Percentiles rank a stretch among this genome's conserved stretches.
phyloP scores from a whole-genome alignment of 2,113 vertebrate species.

The Rhineura floridana region DNA sequence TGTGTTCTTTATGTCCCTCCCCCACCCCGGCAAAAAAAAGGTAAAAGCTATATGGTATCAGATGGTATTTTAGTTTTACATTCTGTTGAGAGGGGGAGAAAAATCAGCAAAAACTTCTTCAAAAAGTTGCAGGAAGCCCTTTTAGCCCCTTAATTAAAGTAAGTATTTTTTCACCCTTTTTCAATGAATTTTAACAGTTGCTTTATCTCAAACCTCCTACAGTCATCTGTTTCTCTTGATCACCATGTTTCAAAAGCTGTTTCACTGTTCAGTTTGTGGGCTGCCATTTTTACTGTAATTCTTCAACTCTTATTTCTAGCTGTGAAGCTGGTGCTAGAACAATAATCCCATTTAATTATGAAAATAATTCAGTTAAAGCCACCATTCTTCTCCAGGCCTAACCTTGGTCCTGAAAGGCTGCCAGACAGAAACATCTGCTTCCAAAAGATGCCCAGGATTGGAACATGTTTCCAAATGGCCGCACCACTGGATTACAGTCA shows the following conservation, averaged over 20 bases:
- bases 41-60: not conserved
- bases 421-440: not conserved
- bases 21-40: no score
- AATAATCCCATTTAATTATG: not conserved
- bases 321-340: slow-evolving; percentile 24
- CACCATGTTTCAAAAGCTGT: slow-evolving; percentile 56
- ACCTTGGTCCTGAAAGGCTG: not conserved
- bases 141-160: slow-evolving; percentile 60
- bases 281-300: slow-evolving; percentile 33
- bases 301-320: slow-evolving; percentile 14
- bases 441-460: not conserved
- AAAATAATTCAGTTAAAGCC: not conserved
- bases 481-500: slow-evolving; percentile 18
- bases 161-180: slow-evolving; percentile 32
- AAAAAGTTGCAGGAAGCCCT: slow-evolving; percentile 39
- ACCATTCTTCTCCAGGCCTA: not conserved
- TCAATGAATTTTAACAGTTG: slow-evolving; percentile 42
- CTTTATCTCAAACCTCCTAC: slow-evolving; percentile 69
- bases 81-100: slow-evolving; percentile 30
- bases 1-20: not conserved
- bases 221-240: slow-evolving; percentile 70
- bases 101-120: slow-evolving; percentile 36
- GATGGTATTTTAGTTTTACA: not conserved
- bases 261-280: slow-evolving; percentile 51
- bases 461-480: not conserved